Percentiles rank a stretch among this genome's conserved stretches.
These are phyloP conservation scores for Onychomys leucogaster DNA, from an alignment of 2,797 vertebrate genomes.

Conservation along the genomic window DNA sequence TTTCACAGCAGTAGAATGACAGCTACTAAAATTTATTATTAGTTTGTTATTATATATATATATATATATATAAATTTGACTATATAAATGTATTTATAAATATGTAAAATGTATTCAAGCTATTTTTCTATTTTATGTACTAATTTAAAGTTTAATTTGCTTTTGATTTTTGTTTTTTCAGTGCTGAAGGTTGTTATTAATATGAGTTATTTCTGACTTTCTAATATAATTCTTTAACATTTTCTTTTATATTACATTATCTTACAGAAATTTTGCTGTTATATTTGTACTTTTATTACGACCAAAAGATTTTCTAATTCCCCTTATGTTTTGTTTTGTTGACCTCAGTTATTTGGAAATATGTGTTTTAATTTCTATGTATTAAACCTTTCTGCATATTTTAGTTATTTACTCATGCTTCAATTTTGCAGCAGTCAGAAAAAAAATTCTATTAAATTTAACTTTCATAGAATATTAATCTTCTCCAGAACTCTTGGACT, in stretches of 20 bases:
- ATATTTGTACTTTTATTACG: neutral
- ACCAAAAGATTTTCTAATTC: slow-evolving; percentile 3
- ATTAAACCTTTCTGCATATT: neutral
- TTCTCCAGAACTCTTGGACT: neutral
- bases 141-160: slow-evolving; percentile 13
- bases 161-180: slow-evolving; percentile 4
- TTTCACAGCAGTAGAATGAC: neutral
- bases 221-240: neutral
- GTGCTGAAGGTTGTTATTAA: neutral
- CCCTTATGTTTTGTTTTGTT: neutral
- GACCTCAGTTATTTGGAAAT: neutral
- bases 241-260: neutral
- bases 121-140: neutral
- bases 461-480: neutral
- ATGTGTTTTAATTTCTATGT: neutral
- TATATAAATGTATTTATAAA: neutral
- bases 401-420: neutral
- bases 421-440: neutral
- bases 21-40: neutral
- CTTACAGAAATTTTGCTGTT: neutral
- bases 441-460: neutral
- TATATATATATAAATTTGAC: neutral
- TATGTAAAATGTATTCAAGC: neutral
- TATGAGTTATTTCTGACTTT: neutral
- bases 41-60: neutral